Evolutionary conservation across 2,888 invertebrate genomes (phyloP).

Genomic region (Seira musarum): DNA sequence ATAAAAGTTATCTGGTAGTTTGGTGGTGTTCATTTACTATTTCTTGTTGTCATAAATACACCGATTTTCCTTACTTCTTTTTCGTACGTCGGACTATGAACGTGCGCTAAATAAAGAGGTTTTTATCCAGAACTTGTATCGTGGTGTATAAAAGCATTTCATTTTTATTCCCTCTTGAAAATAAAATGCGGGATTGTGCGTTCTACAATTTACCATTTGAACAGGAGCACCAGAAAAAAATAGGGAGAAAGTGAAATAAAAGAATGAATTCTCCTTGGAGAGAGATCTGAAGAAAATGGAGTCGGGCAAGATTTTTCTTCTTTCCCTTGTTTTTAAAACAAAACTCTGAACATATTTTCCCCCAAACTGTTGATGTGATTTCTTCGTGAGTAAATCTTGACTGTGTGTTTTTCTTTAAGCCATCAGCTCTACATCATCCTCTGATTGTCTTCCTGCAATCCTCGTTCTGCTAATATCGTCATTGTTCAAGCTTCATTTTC

Average conservation of each 20-base stretch:
- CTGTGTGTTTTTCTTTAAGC: not conserved
- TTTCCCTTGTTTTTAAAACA: not conserved
- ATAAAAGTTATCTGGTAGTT: not conserved
- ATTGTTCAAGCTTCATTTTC: not conserved
- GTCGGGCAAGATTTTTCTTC: not conserved
- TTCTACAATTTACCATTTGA: not conserved
- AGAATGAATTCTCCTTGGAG: conserved; percentile 6
- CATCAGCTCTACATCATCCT: not conserved
- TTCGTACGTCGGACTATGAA: not conserved
- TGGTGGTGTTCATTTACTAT: too few relatives aligned
- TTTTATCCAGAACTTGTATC: not conserved
- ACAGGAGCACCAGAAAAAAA: not conserved
- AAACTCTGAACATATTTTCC: not conserved
- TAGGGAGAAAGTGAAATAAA: conserved; percentile 7
- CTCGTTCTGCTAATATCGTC: not conserved
- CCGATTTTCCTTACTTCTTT: not conserved
- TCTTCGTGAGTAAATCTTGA: not conserved
- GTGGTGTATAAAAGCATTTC: not conserved
- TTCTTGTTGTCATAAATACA: too few relatives aligned
- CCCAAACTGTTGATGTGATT: not conserved
- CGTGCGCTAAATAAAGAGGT: not conserved
- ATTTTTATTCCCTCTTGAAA: not conserved
- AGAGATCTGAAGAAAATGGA: conserved; percentile 10
- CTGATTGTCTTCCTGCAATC: not conserved
- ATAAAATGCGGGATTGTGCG: conserved; percentile 4